Conservation (phyloP, 2,113 vertebrate genomes). For the Takifugu flavidus region DNA sequence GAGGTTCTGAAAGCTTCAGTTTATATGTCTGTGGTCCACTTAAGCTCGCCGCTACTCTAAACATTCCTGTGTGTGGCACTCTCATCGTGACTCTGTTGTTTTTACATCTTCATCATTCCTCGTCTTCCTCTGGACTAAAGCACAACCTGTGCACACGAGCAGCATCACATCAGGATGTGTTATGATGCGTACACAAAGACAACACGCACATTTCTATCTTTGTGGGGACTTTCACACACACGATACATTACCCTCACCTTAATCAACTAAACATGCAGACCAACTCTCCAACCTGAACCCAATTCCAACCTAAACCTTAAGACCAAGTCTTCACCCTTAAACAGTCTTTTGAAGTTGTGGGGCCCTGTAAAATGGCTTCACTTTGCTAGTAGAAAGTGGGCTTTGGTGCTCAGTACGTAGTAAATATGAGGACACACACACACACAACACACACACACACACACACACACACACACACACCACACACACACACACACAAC, state of each 20-base stretch:
- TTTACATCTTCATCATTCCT: neutral
- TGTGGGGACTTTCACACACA: too few relatives aligned
- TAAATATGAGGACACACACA: neutral
- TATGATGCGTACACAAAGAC: conserved; percentile 20
- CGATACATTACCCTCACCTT: too few relatives aligned
- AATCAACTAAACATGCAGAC: too few relatives aligned
- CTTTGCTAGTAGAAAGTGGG: neutral
- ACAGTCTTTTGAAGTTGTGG: too few relatives aligned
- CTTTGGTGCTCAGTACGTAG: neutral
- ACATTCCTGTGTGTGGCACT: conserved; percentile 45
- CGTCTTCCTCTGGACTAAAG: conserved; percentile 1
- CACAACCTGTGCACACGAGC: conserved; percentile 6
- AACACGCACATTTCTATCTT: too few relatives aligned
- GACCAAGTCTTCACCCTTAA: too few relatives aligned
- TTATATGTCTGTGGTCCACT: conserved; percentile 43
- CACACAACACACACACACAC: conserved; percentile 31
- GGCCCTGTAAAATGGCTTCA: too few relatives aligned
- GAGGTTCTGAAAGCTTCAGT: conserved; percentile 29
- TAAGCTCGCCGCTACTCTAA: conserved; percentile 39
- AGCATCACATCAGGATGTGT: conserved; percentile 34
- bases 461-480: conserved; percentile 18
- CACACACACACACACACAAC: conserved; percentile 11
- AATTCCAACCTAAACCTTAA: too few relatives aligned
- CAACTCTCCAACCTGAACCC: too few relatives aligned
- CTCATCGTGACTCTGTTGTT: conserved; percentile 39